phyloP scores from a whole-genome alignment of 2,113 vertebrate species.

The Callipepla squamata region DNA sequence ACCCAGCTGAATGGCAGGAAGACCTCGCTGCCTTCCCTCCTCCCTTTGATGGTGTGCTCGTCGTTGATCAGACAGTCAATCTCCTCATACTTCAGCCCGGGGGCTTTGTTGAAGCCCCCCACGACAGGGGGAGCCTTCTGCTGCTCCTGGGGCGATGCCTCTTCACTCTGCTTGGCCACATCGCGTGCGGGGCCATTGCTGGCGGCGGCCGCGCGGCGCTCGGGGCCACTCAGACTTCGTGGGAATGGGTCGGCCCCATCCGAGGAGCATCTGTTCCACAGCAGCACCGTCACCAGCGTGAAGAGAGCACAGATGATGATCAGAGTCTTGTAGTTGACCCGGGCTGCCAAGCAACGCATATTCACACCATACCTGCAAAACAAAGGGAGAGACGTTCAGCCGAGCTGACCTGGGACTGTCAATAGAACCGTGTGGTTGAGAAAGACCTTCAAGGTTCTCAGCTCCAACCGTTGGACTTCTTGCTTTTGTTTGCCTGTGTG shows the following conservation, averaged over 20 bases:
- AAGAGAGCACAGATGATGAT: slow-evolving; percentile 93
- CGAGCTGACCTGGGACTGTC: rapidly evolving
- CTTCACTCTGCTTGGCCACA: slow-evolving; percentile 78
- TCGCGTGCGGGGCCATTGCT: slow-evolving; percentile 50
- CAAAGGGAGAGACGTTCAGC: background rate
- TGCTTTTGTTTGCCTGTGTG: too few species aligned
- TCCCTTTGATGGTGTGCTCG: slow-evolving; percentile 89
- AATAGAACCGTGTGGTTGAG: background rate
- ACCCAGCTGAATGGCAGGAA: slow-evolving; percentile 96
- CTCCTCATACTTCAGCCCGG: slow-evolving; percentile 88
- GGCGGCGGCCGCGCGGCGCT: background rate
- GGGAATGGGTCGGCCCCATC: slow-evolving; percentile 77
- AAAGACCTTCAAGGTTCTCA: background rate
- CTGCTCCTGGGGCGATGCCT: slow-evolving; percentile 73
- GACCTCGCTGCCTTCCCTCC: slow-evolving; percentile 88
- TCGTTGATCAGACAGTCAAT: slow-evolving; percentile 98
- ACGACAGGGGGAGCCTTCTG: slow-evolving; percentile 85
- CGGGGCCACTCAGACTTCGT: slow-evolving; percentile 24
- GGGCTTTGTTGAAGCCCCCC: slow-evolving; percentile 58
- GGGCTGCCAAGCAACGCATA: slow-evolving; percentile 97
- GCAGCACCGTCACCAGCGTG: slow-evolving; percentile 89
- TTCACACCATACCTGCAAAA: slow-evolving; percentile 85
- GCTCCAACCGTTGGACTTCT: background rate
- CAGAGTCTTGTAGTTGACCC: slow-evolving; percentile 97
- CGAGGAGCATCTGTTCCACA: slow-evolving; percentile 94